Conservation (phyloP, 2,888 invertebrate genomes). For the Plutella xylostella region DNA sequence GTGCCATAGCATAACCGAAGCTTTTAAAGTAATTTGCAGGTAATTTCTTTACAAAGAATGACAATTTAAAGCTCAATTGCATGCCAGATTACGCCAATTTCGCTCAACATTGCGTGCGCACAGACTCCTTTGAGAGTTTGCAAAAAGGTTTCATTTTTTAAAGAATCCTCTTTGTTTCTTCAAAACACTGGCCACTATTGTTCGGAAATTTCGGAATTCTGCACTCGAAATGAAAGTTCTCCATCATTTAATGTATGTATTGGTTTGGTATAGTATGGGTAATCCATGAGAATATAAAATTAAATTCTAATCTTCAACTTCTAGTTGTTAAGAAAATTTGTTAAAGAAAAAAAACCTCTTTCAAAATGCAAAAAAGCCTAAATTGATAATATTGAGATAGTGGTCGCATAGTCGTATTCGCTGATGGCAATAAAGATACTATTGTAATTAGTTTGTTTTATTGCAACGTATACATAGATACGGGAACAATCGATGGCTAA, state of each 20-base stretch:
- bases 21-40: background rate
- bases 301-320: too few relatives aligned
- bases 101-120: background rate
- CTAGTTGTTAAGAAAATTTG: too few relatives aligned
- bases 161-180: background rate
- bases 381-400: too few relatives aligned
- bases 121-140: background rate
- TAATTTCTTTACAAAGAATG: background rate
- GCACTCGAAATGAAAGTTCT: too few relatives aligned
- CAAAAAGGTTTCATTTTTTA: background rate
- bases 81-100: background rate
- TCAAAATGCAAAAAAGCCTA: too few relatives aligned
- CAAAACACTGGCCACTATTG: constrained; percentile 1
- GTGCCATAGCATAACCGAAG: too few relatives aligned
- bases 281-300: too few relatives aligned
- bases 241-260: too few relatives aligned
- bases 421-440: constrained; percentile 1
- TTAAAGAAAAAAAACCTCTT: too few relatives aligned
- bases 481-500: background rate
- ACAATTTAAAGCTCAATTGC: background rate
- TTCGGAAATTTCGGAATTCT: background rate
- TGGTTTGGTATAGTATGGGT: too few relatives aligned
- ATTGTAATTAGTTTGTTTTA: background rate
- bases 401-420: background rate
- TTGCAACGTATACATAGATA: background rate